Conservation (phyloP, 2,888 invertebrate genomes). For the Habrosyne pyritoides region DNA sequence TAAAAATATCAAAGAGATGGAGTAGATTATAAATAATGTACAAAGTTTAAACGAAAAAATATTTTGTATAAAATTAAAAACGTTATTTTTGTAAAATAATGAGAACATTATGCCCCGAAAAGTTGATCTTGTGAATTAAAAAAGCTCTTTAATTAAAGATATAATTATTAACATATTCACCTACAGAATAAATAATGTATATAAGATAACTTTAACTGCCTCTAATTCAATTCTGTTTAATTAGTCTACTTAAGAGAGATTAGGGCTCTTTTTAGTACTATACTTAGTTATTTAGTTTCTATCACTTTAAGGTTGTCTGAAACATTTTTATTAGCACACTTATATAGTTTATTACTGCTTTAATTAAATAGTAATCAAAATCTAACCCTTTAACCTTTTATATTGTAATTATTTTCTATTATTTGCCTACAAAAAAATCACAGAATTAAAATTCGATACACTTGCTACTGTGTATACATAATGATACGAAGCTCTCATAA, state of each 20-base stretch:
- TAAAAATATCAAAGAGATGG: too few relatives aligned
- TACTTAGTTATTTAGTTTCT: slow-evolving; percentile 4
- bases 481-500: too few relatives aligned
- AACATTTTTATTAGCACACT: slow-evolving; percentile 7
- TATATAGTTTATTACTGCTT: slow-evolving; percentile 2
- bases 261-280: neutral
- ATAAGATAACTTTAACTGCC: neutral
- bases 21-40: neutral
- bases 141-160: neutral
- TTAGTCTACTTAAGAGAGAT: neutral
- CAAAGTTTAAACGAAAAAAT: neutral
- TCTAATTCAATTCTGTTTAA: neutral
- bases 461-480: too few relatives aligned
- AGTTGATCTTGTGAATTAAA: neutral
- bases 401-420: too few relatives aligned
- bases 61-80: neutral
- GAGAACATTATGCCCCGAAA: neutral
- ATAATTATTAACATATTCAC: neutral
- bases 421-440: too few relatives aligned
- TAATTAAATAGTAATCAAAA: neutral
- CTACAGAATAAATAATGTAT: neutral
- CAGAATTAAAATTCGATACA: too few relatives aligned
- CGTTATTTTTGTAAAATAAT: neutral
- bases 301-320: slow-evolving; percentile 9
- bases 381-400: neutral